These are phyloP conservation scores for Hemichromis elongatus DNA, from an alignment of 2,113 vertebrate genomes.

Conservation along the genomic window DNA sequence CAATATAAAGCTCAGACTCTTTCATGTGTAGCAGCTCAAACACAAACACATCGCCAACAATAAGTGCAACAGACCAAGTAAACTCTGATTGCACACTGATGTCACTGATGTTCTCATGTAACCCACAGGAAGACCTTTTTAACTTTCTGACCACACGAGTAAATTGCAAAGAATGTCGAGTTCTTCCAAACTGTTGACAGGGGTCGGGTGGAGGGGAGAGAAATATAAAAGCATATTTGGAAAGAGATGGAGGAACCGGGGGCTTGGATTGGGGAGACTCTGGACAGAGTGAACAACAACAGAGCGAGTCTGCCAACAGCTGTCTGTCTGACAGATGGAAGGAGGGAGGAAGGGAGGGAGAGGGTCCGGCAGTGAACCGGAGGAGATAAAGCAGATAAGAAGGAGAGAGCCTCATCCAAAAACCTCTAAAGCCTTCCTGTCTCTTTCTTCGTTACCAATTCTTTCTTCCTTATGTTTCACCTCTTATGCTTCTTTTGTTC, in stretches of 20 bases:
- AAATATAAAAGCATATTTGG: slow-evolving; percentile 43
- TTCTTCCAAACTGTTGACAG: slow-evolving; percentile 21
- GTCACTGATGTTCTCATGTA: slow-evolving; percentile 37
- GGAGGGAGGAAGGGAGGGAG: slow-evolving; percentile 11
- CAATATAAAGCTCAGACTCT: neutral
- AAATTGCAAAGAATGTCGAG: neutral
- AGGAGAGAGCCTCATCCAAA: slow-evolving; percentile 25
- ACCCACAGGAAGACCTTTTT: slow-evolving; percentile 7
- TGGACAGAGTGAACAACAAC: slow-evolving; percentile 17
- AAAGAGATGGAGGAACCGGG: neutral
- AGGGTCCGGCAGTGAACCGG: slow-evolving; percentile 19
- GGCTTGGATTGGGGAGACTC: slow-evolving; percentile 19
- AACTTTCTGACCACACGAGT: neutral
- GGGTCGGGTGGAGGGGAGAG: neutral
- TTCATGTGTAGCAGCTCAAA: neutral
- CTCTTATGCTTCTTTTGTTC: neutral
- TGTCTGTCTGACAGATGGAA: slow-evolving; percentile 46
- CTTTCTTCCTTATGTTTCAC: neutral
- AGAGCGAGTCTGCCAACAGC: slow-evolving; percentile 30
- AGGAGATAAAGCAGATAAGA: slow-evolving; percentile 60
- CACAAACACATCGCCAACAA: slow-evolving; percentile 20
- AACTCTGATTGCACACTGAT: slow-evolving; percentile 35
- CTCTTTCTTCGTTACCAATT: slow-evolving; percentile 17
- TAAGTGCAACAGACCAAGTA: slow-evolving; percentile 35
- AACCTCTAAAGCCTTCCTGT: slow-evolving; percentile 13